phyloP scores from a whole-genome alignment of 2,888 invertebrate genomes.

The Nemotelus pantherinus region DNA sequence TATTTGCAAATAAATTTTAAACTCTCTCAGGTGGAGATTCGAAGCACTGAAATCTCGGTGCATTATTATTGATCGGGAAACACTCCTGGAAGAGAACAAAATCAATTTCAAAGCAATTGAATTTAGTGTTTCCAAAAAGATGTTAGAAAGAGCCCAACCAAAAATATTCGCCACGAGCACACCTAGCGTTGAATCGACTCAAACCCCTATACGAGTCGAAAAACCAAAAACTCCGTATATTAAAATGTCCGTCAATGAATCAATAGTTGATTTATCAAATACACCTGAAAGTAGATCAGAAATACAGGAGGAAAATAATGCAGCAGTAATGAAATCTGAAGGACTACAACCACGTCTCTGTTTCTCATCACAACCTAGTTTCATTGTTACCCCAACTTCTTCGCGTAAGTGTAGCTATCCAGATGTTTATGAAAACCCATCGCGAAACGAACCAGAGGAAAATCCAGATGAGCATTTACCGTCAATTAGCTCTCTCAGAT shows the following conservation, averaged over 20 bases:
- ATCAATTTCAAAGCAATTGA: conserved; percentile 58
- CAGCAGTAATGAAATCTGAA: background rate
- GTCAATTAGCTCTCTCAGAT: too few species aligned
- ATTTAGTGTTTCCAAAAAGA: conserved; percentile 55
- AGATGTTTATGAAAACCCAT: background rate
- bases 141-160: conserved; percentile 56
- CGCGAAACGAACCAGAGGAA: too few species aligned
- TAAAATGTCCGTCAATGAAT: too few species aligned
- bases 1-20: background rate
- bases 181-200: background rate
- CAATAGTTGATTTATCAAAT: too few species aligned
- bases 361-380: background rate
- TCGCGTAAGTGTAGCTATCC: too few species aligned
- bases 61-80: conserved; percentile 61
- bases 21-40: conserved; percentile 61
- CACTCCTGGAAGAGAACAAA: conserved; percentile 59
- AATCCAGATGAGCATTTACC: too few species aligned
- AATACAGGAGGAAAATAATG: background rate
- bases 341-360: background rate
- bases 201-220: too few species aligned
- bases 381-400: background rate
- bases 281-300: background rate
- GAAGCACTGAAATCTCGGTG: conserved; percentile 62
- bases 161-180: conserved; percentile 51
- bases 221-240: too few species aligned